Percentiles rank a stretch among this genome's conserved stretches.
phyloP scores from a whole-genome alignment of 2,888 invertebrate species.

The Zele albiditarsus region DNA sequence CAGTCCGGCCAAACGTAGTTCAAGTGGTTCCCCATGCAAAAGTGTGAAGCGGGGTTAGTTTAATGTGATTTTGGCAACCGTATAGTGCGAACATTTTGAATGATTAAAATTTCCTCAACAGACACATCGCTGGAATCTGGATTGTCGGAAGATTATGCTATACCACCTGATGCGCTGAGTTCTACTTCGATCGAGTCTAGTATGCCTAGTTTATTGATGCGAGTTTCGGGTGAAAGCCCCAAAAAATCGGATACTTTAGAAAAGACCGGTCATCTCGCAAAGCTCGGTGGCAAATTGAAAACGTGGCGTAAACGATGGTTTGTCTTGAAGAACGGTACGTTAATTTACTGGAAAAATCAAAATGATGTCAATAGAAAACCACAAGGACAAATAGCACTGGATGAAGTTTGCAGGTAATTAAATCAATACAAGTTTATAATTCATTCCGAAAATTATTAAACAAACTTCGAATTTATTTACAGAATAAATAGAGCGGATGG shows the following conservation, averaged over 20 bases:
- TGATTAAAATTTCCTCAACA: slow-evolving; percentile 70
- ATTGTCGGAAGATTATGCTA: slow-evolving; percentile 96
- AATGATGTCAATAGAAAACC: slow-evolving; percentile 90
- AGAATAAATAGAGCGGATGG: slow-evolving; percentile 95
- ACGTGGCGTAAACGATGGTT: slow-evolving; percentile 98
- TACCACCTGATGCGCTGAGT: slow-evolving; percentile 94
- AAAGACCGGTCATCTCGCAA: slow-evolving; percentile 91
- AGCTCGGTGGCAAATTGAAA: slow-evolving; percentile 94
- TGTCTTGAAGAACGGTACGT: slow-evolving; percentile 91
- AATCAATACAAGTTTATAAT: neutral
- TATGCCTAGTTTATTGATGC: slow-evolving; percentile 79
- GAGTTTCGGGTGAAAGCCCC: slow-evolving; percentile 75
- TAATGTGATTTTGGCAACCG: slow-evolving; percentile 37
- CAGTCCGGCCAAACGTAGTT: slow-evolving; percentile 88
- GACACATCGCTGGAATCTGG: slow-evolving; percentile 94
- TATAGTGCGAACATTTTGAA: slow-evolving; percentile 5
- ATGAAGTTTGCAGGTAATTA: slow-evolving; percentile 83
- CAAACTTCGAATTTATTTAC: neutral
- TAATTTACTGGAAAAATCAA: slow-evolving; percentile 96
- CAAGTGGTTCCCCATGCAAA: slow-evolving; percentile 87
- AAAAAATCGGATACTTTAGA: slow-evolving; percentile 86
- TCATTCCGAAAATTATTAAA: neutral
- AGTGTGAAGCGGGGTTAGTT: slow-evolving; percentile 85
- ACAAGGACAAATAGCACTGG: slow-evolving; percentile 92
- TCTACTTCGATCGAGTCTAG: slow-evolving; percentile 86